Conservation (phyloP, 1,140 invertebrate species). For the Nymphalis io region DNA sequence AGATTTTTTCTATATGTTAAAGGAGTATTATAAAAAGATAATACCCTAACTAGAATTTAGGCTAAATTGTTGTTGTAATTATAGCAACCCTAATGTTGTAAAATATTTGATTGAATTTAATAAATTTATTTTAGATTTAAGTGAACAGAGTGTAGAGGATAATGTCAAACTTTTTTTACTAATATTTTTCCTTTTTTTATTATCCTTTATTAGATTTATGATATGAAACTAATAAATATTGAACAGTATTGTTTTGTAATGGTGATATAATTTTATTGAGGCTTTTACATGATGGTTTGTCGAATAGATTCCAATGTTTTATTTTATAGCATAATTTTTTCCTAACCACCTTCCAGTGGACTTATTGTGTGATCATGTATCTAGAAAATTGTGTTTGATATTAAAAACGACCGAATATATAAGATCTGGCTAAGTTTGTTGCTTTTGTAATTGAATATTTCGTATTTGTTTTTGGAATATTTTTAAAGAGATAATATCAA, state of each 20-base stretch:
- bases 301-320: slow-evolving; percentile 25
- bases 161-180: slow-evolving; percentile 60
- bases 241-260: slow-evolving; percentile 59
- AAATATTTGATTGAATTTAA: slow-evolving; percentile 76
- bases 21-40: slow-evolving; percentile 64
- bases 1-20: slow-evolving; percentile 67
- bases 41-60: slow-evolving; percentile 58
- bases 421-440: slow-evolving; percentile 23
- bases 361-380: not conserved
- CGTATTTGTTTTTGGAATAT: slow-evolving; percentile 32
- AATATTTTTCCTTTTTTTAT: slow-evolving; percentile 55
- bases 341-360: not conserved
- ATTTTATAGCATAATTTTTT: slow-evolving; percentile 15
- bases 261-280: slow-evolving; percentile 67
- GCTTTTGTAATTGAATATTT: slow-evolving; percentile 12
- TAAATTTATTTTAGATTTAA: slow-evolving; percentile 67
- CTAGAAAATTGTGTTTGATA: not conserved
- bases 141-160: slow-evolving; percentile 44
- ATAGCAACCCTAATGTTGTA: slow-evolving; percentile 62
- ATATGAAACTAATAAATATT: slow-evolving; percentile 51
- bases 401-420: slow-evolving; percentile 2
- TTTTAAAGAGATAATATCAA: slow-evolving; percentile 29
- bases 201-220: slow-evolving; percentile 55
- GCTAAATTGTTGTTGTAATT: slow-evolving; percentile 66
- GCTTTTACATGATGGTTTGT: slow-evolving; percentile 42